Evolutionary conservation across 2,797 vertebrate genomes (phyloP).

Genomic region (Pipistrellus pipistrellus): DNA sequence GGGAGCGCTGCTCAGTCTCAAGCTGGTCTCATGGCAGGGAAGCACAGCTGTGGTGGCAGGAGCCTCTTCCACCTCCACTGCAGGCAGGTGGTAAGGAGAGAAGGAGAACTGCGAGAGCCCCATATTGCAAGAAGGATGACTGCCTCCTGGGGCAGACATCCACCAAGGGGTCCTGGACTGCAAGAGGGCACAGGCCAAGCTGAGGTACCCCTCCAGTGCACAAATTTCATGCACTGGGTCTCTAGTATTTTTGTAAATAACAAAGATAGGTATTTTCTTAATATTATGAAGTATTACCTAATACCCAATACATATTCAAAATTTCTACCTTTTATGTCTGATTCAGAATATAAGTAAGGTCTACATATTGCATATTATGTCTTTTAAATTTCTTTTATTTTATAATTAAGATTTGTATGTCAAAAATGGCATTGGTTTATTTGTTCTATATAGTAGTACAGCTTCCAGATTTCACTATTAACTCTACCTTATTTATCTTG

Average conservation of each 20-base stretch:
- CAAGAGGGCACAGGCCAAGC: no score
- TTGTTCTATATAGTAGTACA: neutral
- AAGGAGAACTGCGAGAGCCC: no score
- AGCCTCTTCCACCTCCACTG: no score
- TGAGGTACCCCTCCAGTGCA: no score
- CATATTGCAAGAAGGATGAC: no score
- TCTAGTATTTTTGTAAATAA: conserved; percentile 4
- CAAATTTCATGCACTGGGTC: no score
- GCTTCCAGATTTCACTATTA: neutral
- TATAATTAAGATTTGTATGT: neutral
- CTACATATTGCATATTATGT: neutral
- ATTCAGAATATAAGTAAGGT: neutral
- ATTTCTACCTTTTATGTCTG: neutral
- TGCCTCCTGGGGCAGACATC: no score
- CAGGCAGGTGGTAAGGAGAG: accelerated
- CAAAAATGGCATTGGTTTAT: neutral
- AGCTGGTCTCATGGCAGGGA: no score
- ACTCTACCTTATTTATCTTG: neutral
- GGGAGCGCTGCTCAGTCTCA: no score
- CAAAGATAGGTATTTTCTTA: neutral
- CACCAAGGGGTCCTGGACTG: no score
- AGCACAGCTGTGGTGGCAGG: no score
- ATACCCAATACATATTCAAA: neutral
- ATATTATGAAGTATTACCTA: conserved; percentile 21
- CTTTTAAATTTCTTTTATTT: neutral